Percentiles rank a stretch among this genome's conserved stretches.
phyloP scores from a whole-genome alignment of 2,888 invertebrate species.

The Byasa hedistus region DNA sequence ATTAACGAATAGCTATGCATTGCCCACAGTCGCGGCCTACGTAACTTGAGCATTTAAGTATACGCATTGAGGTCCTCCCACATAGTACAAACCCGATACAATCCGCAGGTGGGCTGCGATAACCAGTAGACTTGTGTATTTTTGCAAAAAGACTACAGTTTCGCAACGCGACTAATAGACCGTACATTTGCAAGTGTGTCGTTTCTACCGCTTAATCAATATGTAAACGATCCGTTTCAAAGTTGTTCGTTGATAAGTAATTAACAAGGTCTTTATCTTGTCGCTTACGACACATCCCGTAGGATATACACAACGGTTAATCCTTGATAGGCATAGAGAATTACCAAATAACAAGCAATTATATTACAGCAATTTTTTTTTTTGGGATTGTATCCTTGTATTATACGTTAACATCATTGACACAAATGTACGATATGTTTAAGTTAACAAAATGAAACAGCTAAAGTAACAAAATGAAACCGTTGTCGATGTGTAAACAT shows the following conservation, averaged over 20 bases:
- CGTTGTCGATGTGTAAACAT: too few species aligned
- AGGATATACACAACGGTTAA: not conserved
- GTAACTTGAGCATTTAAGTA: conserved; percentile 31
- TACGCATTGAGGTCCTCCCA: conserved; percentile 44
- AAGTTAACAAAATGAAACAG: too few species aligned
- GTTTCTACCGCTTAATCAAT: conserved; percentile 25
- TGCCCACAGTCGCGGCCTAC: conserved; percentile 34
- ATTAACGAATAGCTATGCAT: not conserved
- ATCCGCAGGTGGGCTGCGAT: conserved; percentile 40
- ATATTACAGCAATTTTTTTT: not conserved
- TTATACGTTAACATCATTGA: not conserved
- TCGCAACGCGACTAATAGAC: conserved; percentile 33
- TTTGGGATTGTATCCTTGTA: not conserved
- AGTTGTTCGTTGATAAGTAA: conserved; percentile 19
- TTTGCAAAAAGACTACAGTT: conserved; percentile 38
- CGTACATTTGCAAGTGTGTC: conserved; percentile 21
- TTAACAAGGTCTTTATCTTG: conserved; percentile 13
- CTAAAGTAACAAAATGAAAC: too few species aligned
- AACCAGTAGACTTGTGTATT: conserved; percentile 35
- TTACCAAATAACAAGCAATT: not conserved
- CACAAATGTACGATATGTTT: too few species aligned
- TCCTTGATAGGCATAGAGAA: not conserved
- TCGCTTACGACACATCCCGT: conserved; percentile 13
- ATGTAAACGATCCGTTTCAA: conserved; percentile 28
- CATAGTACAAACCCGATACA: conserved; percentile 35